These are phyloP conservation scores for Siniperca scherzeri DNA, from an alignment of 2,797 vertebrate species.

Conservation along the genomic window DNA sequence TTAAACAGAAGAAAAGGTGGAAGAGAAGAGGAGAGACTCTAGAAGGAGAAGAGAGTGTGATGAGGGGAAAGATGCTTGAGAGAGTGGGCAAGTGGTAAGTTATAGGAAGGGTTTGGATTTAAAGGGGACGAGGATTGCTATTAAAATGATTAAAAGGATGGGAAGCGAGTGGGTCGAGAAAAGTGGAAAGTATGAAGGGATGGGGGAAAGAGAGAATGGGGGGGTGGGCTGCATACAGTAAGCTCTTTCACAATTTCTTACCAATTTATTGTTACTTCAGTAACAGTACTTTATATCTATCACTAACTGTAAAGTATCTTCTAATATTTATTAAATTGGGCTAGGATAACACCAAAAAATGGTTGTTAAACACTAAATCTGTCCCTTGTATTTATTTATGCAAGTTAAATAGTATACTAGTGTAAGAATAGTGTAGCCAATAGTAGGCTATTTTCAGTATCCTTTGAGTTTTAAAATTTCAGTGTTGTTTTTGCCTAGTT, in stretches of 20 bases:
- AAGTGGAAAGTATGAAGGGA: slow-evolving; percentile 36
- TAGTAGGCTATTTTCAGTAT: too few relatives aligned
- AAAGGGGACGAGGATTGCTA: slow-evolving; percentile 51
- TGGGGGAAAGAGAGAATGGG: not conserved
- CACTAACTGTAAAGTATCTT: not conserved
- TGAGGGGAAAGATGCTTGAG: slow-evolving; percentile 54
- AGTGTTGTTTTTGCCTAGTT: not conserved
- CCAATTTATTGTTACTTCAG: slow-evolving; percentile 13
- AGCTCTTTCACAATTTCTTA: slow-evolving; percentile 36
- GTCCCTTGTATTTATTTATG: not conserved
- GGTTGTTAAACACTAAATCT: slow-evolving; percentile 7
- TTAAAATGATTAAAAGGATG: slow-evolving; percentile 72
- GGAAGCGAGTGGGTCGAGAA: slow-evolving; percentile 25
- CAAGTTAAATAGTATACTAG: not conserved
- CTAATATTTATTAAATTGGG: not conserved
- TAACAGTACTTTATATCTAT: slow-evolving; percentile 4
- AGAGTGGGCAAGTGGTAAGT: slow-evolving; percentile 52
- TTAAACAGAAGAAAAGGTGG: slow-evolving; percentile 41
- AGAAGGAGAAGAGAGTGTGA: slow-evolving; percentile 42
- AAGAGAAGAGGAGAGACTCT: slow-evolving; percentile 38
- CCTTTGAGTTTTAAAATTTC: not conserved
- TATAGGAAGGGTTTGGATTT: slow-evolving; percentile 43
- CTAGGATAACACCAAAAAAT: not conserved
- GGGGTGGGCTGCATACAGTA: not conserved
- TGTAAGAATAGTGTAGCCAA: not conserved